Percentiles rank a stretch among this genome's conserved stretches.
phyloP scores from a whole-genome alignment of 2,797 vertebrate genomes.

The Sciaenops ocellatus region DNA sequence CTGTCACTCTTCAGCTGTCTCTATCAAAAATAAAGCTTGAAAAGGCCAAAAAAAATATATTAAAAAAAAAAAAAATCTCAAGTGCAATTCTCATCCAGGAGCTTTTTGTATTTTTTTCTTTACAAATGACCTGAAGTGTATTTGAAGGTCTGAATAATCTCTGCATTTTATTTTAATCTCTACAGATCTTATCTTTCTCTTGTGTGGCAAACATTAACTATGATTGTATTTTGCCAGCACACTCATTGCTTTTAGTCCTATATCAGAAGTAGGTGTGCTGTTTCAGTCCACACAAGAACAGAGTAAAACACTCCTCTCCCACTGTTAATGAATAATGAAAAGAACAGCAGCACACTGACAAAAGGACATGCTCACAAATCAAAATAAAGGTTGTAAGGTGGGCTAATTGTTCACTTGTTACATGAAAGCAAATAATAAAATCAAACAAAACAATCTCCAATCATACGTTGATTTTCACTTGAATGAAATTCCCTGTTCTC shows the following conservation, averaged over 20 bases:
- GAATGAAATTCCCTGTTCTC: slow-evolving; percentile 45
- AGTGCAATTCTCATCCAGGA: neutral
- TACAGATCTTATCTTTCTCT: too few species aligned
- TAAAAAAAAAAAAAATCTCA: too few species aligned
- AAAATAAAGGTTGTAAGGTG: slow-evolving; percentile 13
- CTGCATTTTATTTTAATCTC: neutral
- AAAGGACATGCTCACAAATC: slow-evolving; percentile 5
- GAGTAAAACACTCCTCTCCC: neutral
- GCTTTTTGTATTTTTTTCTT: neutral
- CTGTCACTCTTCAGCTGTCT: too few species aligned
- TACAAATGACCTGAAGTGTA: too few species aligned
- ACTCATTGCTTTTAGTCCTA: slow-evolving; percentile 17
- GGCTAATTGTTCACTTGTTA: neutral
- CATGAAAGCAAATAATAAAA: slow-evolving; percentile 32
- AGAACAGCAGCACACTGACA: neutral
- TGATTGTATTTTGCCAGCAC: slow-evolving; percentile 9
- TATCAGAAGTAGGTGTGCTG: slow-evolving; percentile 2
- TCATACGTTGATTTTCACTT: slow-evolving; percentile 54
- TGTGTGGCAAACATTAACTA: neutral
- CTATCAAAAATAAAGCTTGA: too few species aligned
- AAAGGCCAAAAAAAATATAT: too few species aligned
- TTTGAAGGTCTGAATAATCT: neutral
- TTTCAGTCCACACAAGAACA: neutral
- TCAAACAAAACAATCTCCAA: slow-evolving; percentile 56
- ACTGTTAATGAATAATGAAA: neutral